Evolutionary conservation across 64 coral and sea anemone genomes (phyloP), one percentile per base, ranked within the genome.

Genomic region (Catalaphyllia jardinei): DNA sequence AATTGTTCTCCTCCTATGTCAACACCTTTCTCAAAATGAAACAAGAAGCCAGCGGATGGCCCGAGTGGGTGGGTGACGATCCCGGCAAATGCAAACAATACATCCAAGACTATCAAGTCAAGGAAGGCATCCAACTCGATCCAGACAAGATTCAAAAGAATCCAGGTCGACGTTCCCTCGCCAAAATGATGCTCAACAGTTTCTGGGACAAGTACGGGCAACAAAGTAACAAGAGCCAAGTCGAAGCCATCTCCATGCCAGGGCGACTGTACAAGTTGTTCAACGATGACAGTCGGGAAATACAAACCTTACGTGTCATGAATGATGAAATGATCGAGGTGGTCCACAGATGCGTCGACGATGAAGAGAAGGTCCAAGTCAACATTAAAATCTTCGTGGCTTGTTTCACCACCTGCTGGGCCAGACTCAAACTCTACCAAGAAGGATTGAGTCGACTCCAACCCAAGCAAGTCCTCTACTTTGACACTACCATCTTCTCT

Each of bases 321-420:
- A 42, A 13, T 5, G 8, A 8, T 0, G 52, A 54, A 54, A 54
- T 54, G 52, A 13, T 54, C 8, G 52, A 54, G 5, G 52, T 7
- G 31, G 74, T 22, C 10, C 14, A 2, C 14, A 76, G 1, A 25
- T 1, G 13, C 10, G 31, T 54, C n/a, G 19, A 19, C 0, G 4
- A 52, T 1, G 14, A 11, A 13, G 22, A 50, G 2, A 4, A 7
- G 2, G 0, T 25, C 8, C 22, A 17, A 1, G 16, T 11, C 1
- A 25, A 27, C 3, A 87, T 75, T 8, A 92, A 92, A 69, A 80
- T 92, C 39, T 86, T 92, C n/a, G 38, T 92, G 18, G 91, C 60
- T 4, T 52, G 25, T 61, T 87, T 92, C 75, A 92, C 91, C 17
- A 87, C 91, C 0, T 52, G 73, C 16, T 72, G 60, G 60, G 91